Conservation (phyloP, 2,113 vertebrate species). For the Dasyprocta punctata region DNA sequence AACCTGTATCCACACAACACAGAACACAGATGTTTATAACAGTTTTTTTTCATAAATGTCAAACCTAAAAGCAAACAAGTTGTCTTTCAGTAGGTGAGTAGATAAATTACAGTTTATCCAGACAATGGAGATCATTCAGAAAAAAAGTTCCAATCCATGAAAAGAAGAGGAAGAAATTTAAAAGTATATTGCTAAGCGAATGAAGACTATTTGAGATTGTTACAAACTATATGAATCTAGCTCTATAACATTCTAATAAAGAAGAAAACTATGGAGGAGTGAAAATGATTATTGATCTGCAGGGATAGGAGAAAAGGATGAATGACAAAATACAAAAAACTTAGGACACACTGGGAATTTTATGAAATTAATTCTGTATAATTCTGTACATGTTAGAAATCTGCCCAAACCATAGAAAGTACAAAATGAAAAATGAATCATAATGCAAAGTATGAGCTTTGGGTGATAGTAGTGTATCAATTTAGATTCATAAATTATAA, state of each 20-base stretch:
- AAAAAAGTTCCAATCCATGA: not conserved
- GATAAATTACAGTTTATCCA: not conserved
- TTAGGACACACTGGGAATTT: not conserved
- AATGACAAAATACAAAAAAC: not conserved
- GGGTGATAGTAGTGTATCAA: not conserved
- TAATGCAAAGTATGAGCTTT: not conserved
- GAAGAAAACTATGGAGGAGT: not conserved
- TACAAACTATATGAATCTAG: not conserved
- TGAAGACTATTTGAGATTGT: not conserved
- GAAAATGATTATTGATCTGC: not conserved
- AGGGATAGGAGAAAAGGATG: not conserved
- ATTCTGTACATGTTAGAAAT: not conserved
- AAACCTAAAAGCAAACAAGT: not conserved
- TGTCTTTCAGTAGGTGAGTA: not conserved
- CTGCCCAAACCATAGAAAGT: not conserved
- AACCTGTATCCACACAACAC: not conserved
- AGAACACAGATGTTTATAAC: not conserved
- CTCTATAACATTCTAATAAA: not conserved
- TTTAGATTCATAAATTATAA: no score
- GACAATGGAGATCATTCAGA: not conserved
- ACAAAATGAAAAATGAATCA: not conserved
- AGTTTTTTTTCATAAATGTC: not conserved
- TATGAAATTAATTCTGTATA: not conserved
- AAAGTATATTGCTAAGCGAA: not conserved
- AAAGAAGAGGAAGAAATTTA: not conserved